Conservation (phyloP, 2,888 invertebrate genomes). For the Sinhomidia bicolor region DNA sequence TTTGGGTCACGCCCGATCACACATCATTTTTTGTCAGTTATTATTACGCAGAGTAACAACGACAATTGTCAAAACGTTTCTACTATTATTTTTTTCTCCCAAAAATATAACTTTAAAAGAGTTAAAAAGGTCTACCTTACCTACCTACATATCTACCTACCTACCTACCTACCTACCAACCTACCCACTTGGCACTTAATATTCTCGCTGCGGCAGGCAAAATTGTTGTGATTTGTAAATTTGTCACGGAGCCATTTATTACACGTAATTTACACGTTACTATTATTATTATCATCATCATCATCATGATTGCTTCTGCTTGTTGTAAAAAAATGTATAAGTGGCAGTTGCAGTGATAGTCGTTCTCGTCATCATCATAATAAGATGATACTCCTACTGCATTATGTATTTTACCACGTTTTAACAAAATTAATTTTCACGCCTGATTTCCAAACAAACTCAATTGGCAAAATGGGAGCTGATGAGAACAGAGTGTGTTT, state of each 20-base stretch:
- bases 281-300: slow-evolving; percentile 10
- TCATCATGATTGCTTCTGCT: background rate
- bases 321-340: background rate
- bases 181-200: too few relatives aligned
- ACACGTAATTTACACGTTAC: slow-evolving; percentile 46
- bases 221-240: slow-evolving; percentile 39
- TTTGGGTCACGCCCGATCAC: slow-evolving; percentile 72
- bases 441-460: slow-evolving; percentile 13
- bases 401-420: background rate
- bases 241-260: slow-evolving; percentile 45
- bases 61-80: slow-evolving; percentile 29
- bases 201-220: background rate
- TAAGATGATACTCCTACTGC: background rate
- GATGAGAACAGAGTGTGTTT: too few relatives aligned
- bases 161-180: too few relatives aligned
- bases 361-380: background rate
- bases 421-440: slow-evolving; percentile 17
- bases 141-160: too few relatives aligned
- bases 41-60: slow-evolving; percentile 10
- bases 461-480: slow-evolving; percentile 2
- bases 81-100: background rate
- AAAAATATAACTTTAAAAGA: background rate
- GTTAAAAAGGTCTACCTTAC: too few relatives aligned
- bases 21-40: slow-evolving; percentile 68
- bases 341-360: background rate